These are phyloP conservation scores for Rhodinocichla rosea DNA, from an alignment of 2,113 vertebrate genomes.

Conservation along the genomic window DNA sequence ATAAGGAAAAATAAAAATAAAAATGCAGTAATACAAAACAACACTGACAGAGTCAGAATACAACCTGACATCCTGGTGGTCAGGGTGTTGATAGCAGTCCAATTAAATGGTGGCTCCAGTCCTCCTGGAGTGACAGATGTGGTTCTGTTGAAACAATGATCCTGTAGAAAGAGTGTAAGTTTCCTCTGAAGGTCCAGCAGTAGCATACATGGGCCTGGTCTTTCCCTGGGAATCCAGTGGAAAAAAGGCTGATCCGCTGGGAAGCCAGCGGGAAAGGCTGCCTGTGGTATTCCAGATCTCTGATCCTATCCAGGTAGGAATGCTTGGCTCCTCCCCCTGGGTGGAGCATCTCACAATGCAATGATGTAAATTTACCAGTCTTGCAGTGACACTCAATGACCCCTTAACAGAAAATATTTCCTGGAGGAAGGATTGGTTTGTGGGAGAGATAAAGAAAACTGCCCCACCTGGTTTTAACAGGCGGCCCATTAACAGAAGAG, in stretches of 20 bases:
- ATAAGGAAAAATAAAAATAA: not conserved
- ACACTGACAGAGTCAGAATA: not conserved
- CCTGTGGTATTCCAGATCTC: not conserved
- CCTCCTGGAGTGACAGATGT: not conserved
- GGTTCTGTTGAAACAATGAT: not conserved
- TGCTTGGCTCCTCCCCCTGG: not conserved
- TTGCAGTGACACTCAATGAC: not conserved
- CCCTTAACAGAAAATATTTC: not conserved
- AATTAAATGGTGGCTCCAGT: not conserved
- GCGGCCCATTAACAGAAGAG: too few relatives aligned
- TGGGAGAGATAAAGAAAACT: not conserved
- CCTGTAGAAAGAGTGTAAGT: not conserved
- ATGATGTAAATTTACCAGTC: not conserved
- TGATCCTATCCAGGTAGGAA: not conserved
- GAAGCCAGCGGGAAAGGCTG: not conserved
- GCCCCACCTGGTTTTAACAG: not conserved
- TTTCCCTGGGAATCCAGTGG: not conserved
- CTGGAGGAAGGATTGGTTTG: not conserved
- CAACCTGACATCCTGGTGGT: not conserved
- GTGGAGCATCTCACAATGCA: not conserved
- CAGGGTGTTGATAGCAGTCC: not conserved
- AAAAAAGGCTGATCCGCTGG: not conserved
- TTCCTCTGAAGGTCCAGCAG: not conserved
- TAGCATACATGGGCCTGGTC: not conserved
- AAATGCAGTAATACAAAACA: not conserved